phyloP scores from a whole-genome alignment of 92 coral and sea anemone genomes.

The Umimayanthus kanabou region DNA sequence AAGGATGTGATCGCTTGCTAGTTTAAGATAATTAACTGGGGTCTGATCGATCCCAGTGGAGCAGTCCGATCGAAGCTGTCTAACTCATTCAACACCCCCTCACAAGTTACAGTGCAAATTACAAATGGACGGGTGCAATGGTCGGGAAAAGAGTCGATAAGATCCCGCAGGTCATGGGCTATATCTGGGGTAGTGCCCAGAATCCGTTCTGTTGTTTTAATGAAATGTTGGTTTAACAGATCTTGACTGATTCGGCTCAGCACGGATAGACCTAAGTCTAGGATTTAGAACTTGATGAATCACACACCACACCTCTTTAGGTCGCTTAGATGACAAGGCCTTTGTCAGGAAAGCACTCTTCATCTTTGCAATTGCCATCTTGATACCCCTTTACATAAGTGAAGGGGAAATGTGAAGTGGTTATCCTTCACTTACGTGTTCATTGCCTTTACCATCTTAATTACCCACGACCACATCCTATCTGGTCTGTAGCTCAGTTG shows the following conservation, averaged over 20 bases:
- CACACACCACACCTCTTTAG: conserved; percentile 63
- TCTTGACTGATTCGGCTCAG: conserved; percentile 29
- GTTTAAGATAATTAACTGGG: no score
- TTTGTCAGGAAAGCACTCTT: conserved; percentile 40
- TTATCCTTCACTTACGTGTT: no score
- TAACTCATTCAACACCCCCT: background rate
- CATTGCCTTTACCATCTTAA: no score
- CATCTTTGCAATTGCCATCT: conserved; percentile 5
- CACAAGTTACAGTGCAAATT: background rate
- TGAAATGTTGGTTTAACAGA: background rate
- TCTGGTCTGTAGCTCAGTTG: no score
- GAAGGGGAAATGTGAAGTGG: no score
- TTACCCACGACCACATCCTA: no score
- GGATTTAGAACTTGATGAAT: conserved; percentile 64
- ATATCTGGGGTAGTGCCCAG: background rate
- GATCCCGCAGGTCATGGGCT: background rate
- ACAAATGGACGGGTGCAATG: background rate
- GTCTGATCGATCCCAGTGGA: no score
- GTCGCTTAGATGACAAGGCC: conserved; percentile 58
- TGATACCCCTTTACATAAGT: no score
- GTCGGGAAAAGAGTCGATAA: background rate
- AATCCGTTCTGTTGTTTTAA: background rate
- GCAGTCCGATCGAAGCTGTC: no score
- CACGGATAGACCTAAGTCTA: conserved; percentile 36
- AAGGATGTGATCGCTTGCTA: no score